Evolutionary conservation across 2,888 invertebrate genomes (phyloP).

Genomic region (Sesamia inferens): DNA sequence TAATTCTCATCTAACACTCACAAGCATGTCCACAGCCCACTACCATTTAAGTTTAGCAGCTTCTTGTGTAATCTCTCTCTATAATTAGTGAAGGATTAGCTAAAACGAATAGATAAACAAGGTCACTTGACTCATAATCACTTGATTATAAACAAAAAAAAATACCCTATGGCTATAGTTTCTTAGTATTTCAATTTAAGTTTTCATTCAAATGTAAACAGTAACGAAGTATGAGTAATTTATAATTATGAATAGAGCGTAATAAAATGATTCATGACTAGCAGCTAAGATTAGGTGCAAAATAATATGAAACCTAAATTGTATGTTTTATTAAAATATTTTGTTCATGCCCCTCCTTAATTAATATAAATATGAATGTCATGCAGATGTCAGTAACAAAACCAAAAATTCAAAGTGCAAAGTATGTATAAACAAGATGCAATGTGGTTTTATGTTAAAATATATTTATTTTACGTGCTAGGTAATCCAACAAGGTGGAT

Average conservation of each 20-base stretch:
- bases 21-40: too few species aligned
- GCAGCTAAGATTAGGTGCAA: conserved; percentile 7
- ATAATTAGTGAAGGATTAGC: neutral
- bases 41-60: too few species aligned
- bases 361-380: neutral
- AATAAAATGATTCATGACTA: conserved; percentile 3
- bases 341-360: neutral
- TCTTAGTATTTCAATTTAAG: conserved; percentile 17
- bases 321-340: neutral
- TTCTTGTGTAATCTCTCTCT: too few species aligned
- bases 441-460: neutral
- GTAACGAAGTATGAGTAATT: conserved; percentile 22
- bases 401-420: conserved; percentile 9
- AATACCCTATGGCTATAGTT: neutral
- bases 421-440: conserved; percentile 1
- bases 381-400: conserved; percentile 5
- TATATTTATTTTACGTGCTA: neutral
- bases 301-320: conserved; percentile 7
- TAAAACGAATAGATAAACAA: neutral
- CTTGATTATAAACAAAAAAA: conserved; percentile 26
- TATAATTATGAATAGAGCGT: conserved; percentile 9
- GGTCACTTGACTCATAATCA: conserved; percentile 26
- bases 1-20: too few species aligned
- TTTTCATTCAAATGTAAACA: conserved; percentile 20
- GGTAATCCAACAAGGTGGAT: too few species aligned